Evolutionary conservation across 2,113 vertebrate species (phyloP).

Genomic region (Paramisgurnus dabryanus): DNA sequence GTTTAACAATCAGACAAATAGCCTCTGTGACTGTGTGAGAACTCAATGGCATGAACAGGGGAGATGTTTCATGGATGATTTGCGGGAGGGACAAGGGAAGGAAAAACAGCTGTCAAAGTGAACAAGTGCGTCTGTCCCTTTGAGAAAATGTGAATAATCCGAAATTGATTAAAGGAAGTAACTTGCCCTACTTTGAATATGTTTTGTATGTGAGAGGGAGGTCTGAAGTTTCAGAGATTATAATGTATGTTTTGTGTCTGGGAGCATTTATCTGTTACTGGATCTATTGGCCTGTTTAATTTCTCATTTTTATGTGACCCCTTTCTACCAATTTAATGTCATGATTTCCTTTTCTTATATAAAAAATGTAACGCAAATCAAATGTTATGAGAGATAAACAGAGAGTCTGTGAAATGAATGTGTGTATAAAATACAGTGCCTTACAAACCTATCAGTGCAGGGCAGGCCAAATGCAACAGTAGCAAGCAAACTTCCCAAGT

Average conservation of each 20-base stretch:
- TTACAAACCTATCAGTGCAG: too few relatives aligned
- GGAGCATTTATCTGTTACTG: background rate
- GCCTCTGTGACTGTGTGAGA: constrained; percentile 53
- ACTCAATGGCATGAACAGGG: constrained; percentile 43
- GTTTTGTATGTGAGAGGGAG: background rate
- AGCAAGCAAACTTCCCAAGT: too few relatives aligned
- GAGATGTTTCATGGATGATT: constrained; percentile 44
- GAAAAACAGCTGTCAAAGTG: constrained; percentile 41
- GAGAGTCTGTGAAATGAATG: background rate
- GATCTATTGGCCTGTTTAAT: background rate
- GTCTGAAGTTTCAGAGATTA: constrained; percentile 5
- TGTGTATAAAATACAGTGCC: too few relatives aligned
- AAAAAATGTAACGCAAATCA: background rate
- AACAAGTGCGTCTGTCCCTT: constrained; percentile 42
- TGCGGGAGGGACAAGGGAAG: background rate
- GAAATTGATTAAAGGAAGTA: constrained; percentile 35
- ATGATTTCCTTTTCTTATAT: too few relatives aligned
- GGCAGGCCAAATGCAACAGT: too few relatives aligned
- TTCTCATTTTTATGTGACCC: background rate
- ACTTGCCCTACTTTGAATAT: constrained; percentile 1
- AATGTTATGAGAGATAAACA: background rate
- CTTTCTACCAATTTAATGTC: too few relatives aligned
- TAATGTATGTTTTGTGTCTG: background rate
- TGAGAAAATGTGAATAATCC: constrained; percentile 40
- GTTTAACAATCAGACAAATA: constrained; percentile 45